Evolutionary conservation across 2,888 invertebrate genomes (phyloP), one percentile per base, ranked within the genome.

Genomic region (Carterocephalus palaemon): DNA sequence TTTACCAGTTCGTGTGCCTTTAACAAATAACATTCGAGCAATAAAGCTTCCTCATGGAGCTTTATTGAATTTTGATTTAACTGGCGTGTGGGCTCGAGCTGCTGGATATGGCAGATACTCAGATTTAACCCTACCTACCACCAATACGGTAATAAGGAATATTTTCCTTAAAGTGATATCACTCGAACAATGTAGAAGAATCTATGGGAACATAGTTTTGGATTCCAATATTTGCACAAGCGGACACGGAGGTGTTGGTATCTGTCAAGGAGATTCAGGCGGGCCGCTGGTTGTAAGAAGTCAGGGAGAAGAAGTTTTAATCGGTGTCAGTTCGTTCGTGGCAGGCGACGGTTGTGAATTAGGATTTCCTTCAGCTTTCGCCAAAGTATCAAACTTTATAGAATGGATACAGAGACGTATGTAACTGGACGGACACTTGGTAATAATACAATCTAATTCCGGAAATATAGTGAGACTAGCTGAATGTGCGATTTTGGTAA

Each of bases 321-420:
- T 81, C 10, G 81, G 81, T 5, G 74, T 82, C 15, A 82, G 81
- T 54, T 81, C 80, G 1, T 82, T 80, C 52, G 79, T 80, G 3
- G 79, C 81, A 1, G 47, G 45, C 3, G 66, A 64, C 26, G 81
- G 81, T 12, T 82, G 81, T 51, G 70, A 78, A 48, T 51, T 78
- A 40, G 73, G 75, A 38, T 70, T 58, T 17, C 81, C 82, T 10
- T 82, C 81, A 3, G 81, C 64, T 1, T 81, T 75, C 38, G 76
- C 76, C 3, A 70, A 68, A 54, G 72, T 80, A 3, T 65, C 71
- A 17, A 60, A 55, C 33, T 79, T 61, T 51, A 51, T 77, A 15
- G 46, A 62, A 51, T 82, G 79, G 78, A 79, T 80, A 46, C 54
- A 46, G 1, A 29, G 33, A 32, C 67, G 71, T 40, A 41, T 75